Evolutionary conservation across 2,888 invertebrate genomes (phyloP).

Genomic region (Mylabris sibirica): DNA sequence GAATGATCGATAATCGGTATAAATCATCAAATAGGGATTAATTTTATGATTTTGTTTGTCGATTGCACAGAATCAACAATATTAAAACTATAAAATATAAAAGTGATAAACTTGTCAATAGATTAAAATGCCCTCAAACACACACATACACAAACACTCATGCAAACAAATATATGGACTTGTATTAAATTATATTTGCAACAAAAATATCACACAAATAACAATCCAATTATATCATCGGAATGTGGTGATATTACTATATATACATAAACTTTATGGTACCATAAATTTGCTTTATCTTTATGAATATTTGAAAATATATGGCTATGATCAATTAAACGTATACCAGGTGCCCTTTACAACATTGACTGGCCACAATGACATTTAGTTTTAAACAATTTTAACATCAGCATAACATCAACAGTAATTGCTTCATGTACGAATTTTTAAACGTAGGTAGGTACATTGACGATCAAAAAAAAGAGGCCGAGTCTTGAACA

Average conservation of each 20-base stretch:
- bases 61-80: background rate
- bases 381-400: too few relatives aligned
- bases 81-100: constrained; percentile 26
- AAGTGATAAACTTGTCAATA: constrained; percentile 28
- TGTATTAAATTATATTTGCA: constrained; percentile 29
- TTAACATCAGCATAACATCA: too few relatives aligned
- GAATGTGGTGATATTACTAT: constrained; percentile 52
- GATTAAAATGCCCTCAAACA: constrained; percentile 28
- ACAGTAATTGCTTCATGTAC: too few relatives aligned
- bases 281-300: constrained; percentile 55
- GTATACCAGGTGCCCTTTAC: background rate
- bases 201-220: constrained; percentile 40
- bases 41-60: background rate
- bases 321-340: constrained; percentile 33
- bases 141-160: constrained; percentile 13
- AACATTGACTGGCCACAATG: too few relatives aligned
- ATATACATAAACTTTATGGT: constrained; percentile 52
- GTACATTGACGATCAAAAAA: too few relatives aligned
- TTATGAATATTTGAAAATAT: constrained; percentile 55
- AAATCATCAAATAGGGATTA: background rate
- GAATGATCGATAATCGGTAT: background rate
- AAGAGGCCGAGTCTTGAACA: too few relatives aligned
- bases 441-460: too few relatives aligned
- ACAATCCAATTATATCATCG: constrained; percentile 56
- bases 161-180: background rate